Evolutionary conservation across 2,797 vertebrate species (phyloP), one percentile per base, ranked within the genome.

Genomic region (Acanthopagrus latus): DNA sequence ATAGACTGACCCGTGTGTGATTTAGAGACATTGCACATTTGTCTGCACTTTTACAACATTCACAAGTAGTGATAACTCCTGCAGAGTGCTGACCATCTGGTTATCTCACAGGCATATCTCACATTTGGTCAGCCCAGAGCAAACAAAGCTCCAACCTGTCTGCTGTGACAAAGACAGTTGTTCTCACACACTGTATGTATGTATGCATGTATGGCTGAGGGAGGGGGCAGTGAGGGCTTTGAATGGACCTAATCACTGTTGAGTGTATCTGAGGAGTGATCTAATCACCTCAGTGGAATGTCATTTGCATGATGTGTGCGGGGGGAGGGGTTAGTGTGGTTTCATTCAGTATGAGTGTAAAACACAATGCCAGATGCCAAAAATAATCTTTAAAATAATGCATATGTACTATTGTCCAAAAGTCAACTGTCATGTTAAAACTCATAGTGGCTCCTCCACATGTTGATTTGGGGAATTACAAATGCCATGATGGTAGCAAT

Each of bases 201-300:
- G 44, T 56, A 2, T 64, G 58, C 14, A 21, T 14, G 16, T 16
- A 59, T 18, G 21, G 33, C 5, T 56, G 48, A 44, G 18, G 33
- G 41, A 64, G 2, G 59, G 7, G 20, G 48, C 33, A 8, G 33
- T 8, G 4, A 5, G 16, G 27, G 38, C 50, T 74, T 29, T 62
- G 44, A 71, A 71, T 21, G 46, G 48, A 65, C 3, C 46, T 43
- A 21, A 71, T 83, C 63, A 69, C n/a, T 63, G 23, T 3, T 20
- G 16, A 23, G 18, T 7, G 2, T 17, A 9, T 18, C 4, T 56
- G 47, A 52, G 27, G 47, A 52, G 27, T 69, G 79, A 84, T 78
- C 48, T 76, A 78, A 80, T 86, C 74, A 76, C 52, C 43, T 72
- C 14, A 52, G 38, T 47, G 6, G 20, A 52, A n/a, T 54, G 6